phyloP scores from a whole-genome alignment of 2,797 vertebrate genomes.

The Premnoplex brunnescens region DNA sequence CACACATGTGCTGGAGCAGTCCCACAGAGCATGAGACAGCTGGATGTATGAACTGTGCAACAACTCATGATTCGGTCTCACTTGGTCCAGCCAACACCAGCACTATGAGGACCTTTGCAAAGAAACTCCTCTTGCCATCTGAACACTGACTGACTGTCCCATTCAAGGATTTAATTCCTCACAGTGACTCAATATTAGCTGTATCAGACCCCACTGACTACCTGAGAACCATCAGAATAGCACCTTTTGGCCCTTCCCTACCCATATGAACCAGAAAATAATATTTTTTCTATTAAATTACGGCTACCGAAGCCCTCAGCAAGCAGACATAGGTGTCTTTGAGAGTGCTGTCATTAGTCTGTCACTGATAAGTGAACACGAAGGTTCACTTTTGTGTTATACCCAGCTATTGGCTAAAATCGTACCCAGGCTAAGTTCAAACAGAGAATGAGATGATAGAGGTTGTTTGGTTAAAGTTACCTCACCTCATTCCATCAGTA shows the following conservation, averaged over 20 bases:
- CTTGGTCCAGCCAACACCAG: background rate
- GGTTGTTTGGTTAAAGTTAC: background rate
- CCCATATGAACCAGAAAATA: background rate
- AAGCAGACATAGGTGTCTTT: background rate
- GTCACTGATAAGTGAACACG: background rate
- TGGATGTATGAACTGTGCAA: background rate
- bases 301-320: background rate
- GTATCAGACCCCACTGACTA: background rate
- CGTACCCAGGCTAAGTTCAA: background rate
- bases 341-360: background rate
- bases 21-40: background rate
- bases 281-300: background rate
- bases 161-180: background rate
- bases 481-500: background rate
- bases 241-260: background rate
- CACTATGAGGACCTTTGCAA: background rate
- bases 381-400: background rate
- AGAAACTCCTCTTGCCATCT: background rate
- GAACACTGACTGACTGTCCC: background rate
- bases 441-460: background rate
- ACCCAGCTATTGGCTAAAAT: background rate
- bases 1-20: fast-evolving
- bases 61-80: background rate
- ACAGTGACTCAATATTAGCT: background rate
- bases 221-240: background rate